phyloP scores from a whole-genome alignment of 2,113 vertebrate species.

The Hippocampus zosterae region DNA sequence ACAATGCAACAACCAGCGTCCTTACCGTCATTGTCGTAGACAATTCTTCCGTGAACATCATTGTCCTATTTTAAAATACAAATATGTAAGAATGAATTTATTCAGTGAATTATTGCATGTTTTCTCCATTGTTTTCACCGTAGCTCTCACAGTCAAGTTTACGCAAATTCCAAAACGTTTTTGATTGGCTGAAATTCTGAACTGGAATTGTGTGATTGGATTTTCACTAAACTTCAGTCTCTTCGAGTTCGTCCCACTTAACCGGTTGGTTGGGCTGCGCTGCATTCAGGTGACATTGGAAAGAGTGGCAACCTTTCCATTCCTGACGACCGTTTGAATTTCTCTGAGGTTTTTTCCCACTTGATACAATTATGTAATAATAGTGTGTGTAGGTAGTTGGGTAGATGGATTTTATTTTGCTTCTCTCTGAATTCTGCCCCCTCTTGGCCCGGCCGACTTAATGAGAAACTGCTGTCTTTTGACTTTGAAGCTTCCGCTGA shows the following conservation, averaged over 20 bases:
- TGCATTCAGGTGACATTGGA: neutral
- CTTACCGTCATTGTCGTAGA: constrained; percentile 24
- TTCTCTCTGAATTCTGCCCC: neutral
- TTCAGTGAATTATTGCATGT: neutral
- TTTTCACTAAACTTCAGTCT: constrained; percentile 19
- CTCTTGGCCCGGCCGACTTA: too few species aligned
- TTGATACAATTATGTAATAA: neutral
- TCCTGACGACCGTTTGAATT: neutral
- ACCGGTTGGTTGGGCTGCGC: neutral
- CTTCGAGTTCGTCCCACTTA: constrained; percentile 7
- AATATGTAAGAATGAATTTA: neutral
- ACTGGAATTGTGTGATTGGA: constrained; percentile 43
- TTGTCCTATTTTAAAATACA: neutral
- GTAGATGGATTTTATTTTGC: too few species aligned
- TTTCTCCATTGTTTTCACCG: constrained; percentile 1
- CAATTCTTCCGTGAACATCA: neutral
- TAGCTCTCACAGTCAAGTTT: constrained; percentile 57
- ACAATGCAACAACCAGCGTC: neutral
- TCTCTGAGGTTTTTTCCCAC: neutral
- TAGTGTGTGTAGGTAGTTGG: too few species aligned
- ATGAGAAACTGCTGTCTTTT: too few species aligned
- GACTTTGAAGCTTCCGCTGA: too few species aligned
- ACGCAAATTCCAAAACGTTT: neutral
- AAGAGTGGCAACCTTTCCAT: neutral
- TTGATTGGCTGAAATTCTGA: constrained; percentile 48